These are phyloP conservation scores for Macroglossus sobrinus DNA, from an alignment of 2,113 vertebrate species.

Conservation along the genomic window DNA sequence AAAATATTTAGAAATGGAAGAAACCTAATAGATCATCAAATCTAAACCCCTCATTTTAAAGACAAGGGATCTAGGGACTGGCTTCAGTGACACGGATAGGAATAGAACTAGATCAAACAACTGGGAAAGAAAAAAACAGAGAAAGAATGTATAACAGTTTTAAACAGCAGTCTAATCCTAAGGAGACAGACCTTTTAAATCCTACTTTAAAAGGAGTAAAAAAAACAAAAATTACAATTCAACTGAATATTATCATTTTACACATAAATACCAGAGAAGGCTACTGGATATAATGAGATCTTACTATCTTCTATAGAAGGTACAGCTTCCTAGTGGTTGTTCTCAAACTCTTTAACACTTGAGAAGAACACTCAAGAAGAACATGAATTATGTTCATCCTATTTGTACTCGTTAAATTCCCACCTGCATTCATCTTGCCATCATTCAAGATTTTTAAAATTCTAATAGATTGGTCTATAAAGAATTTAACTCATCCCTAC, in stretches of 20 bases:
- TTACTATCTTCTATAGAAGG: not conserved
- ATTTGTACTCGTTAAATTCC: not conserved
- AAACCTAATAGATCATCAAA: not conserved
- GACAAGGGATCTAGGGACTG: not conserved
- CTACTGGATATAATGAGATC: not conserved
- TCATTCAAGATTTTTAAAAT: not conserved
- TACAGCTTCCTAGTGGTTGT: not conserved
- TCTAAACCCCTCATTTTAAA: not conserved
- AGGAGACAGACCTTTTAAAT: not conserved
- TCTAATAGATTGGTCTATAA: not conserved
- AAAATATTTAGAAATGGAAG: conserved; percentile 10
- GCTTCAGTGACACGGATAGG: not conserved
- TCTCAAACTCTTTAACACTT: not conserved
- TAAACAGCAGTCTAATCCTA: not conserved
- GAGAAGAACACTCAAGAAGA: not conserved
- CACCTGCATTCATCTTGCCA: not conserved
- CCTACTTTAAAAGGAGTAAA: not conserved
- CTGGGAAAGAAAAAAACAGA: not conserved
- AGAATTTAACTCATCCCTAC: not conserved
- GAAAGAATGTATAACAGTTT: not conserved
- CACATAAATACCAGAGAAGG: not conserved
- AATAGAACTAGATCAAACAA: not conserved
- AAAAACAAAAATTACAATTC: not conserved
- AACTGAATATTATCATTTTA: not conserved
- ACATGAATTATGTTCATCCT: not conserved